phyloP scores from a whole-genome alignment of 2,797 vertebrate species.

The Gila robusta region DNA sequence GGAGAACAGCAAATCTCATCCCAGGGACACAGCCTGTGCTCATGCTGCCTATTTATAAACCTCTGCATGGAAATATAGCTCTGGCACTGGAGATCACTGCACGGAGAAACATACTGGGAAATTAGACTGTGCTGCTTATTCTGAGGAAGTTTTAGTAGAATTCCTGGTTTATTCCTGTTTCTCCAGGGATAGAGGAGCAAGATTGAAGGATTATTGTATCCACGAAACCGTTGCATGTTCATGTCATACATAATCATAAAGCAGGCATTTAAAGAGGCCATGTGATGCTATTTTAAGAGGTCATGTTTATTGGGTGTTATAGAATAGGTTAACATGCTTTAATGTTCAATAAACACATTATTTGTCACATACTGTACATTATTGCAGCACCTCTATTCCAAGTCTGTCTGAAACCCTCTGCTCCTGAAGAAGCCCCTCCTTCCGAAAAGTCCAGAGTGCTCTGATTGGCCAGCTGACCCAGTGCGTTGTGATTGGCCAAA shows the following conservation, averaged over 20 bases:
- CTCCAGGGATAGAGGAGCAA: not conserved
- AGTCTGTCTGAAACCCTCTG: not conserved
- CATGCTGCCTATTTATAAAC: conserved; percentile 83
- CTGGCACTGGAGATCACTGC: conserved; percentile 11
- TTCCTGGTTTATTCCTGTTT: conserved; percentile 6
- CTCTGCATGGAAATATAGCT: conserved; percentile 56
- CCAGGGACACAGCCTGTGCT: conserved; percentile 77
- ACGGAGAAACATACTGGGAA: conserved; percentile 8
- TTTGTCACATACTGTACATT: not conserved
- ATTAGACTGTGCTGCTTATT: conserved; percentile 35
- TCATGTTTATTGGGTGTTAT: not conserved
- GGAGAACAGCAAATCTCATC: conserved; percentile 81
- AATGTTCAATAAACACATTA: not conserved
- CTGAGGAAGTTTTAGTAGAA: not conserved
- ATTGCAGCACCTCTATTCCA: not conserved
- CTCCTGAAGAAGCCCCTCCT: not conserved
- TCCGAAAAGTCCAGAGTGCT: not conserved
- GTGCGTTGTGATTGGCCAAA: not conserved
- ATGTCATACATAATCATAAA: conserved; percentile 1
- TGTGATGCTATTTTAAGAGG: not conserved
- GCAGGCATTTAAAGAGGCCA: not conserved
- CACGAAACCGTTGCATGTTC: not conserved
- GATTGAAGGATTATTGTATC: conserved; percentile 15
- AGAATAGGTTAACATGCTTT: not conserved
- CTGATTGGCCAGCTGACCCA: not conserved